A percentile compares a stretch with the other conserved stretches of the same genome.
phyloP scores from a whole-genome alignment of 2,888 invertebrate species.

The Agrochola lychnidis region DNA sequence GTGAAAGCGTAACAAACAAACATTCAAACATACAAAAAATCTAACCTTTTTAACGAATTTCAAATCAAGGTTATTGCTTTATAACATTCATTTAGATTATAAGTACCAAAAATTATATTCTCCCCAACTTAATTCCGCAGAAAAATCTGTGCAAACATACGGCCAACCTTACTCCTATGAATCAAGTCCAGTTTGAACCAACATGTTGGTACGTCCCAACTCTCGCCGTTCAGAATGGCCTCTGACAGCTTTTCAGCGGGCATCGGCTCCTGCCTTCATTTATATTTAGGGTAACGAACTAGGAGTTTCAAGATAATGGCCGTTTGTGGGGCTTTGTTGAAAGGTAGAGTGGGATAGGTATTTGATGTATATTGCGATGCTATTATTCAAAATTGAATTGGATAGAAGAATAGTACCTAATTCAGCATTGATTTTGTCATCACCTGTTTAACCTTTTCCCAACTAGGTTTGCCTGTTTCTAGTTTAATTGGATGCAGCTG shows the following conservation, averaged over 20 bases:
- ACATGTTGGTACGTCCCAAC: slow-evolving; percentile 3
- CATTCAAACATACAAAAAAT: no score
- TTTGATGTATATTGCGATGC: not conserved
- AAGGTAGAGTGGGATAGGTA: not conserved
- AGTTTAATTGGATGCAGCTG: no score
- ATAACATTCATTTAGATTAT: no score
- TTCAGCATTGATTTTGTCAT: not conserved
- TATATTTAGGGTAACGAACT: slow-evolving; percentile 41
- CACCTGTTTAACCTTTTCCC: not conserved
- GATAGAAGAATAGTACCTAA: no score
- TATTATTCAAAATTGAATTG: not conserved
- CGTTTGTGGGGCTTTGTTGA: slow-evolving; percentile 9
- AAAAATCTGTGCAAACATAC: not conserved
- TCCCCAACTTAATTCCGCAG: not conserved
- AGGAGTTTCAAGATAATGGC: slow-evolving; percentile 9
- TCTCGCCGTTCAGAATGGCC: slow-evolving; percentile 15
- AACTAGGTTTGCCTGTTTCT: not conserved
- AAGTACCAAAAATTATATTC: not conserved
- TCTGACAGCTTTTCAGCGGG: slow-evolving; percentile 50
- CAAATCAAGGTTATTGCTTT: no score
- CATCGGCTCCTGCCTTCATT: slow-evolving; percentile 21
- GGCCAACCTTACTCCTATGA: not conserved
- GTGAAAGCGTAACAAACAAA: no score
- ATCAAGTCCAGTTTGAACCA: not conserved
- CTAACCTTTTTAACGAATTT: no score